A percentile compares a stretch with the other conserved stretches of the same genome.
Evolutionary conservation across 30 jellyfish, hydroid and myxozoan genomes (phyloP).

Genomic region (Pseudorhiza aurosa): DNA sequence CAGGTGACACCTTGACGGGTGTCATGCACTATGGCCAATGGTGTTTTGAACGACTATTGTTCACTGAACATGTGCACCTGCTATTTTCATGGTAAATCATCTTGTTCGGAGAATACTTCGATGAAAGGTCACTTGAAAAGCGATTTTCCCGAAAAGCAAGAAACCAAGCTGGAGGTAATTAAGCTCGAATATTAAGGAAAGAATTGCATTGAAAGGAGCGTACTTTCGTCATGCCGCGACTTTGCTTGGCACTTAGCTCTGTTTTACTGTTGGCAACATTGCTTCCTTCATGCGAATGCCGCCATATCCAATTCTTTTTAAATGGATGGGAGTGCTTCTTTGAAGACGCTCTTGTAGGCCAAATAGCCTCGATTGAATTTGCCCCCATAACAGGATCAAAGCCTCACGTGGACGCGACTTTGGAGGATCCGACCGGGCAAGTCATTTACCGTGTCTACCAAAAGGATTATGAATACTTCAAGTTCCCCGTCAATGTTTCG

Average conservation of each 20-base stretch:
- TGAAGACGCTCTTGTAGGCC: slow-evolving; percentile 74
- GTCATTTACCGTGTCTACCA: slow-evolving; percentile 84
- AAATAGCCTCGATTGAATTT: slow-evolving; percentile 80
- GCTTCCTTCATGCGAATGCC: slow-evolving; percentile 3
- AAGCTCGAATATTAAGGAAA: not conserved
- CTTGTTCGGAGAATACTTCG: not conserved
- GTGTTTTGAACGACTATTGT: slow-evolving; percentile 8
- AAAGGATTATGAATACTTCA: slow-evolving; percentile 83
- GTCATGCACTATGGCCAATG: not conserved
- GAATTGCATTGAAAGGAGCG: not conserved
- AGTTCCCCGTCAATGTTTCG: slow-evolving; percentile 83
- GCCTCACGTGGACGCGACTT: slow-evolving; percentile 95
- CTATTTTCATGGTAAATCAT: slow-evolving; percentile 3
- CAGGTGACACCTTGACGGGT: not conserved
- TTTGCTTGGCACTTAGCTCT: not conserved
- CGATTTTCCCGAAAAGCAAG: too few relatives aligned
- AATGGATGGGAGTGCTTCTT: slow-evolving; percentile 98
- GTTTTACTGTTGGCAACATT: not conserved
- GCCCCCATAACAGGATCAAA: slow-evolving; percentile 98
- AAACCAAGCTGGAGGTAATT: too few relatives aligned
- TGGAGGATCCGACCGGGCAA: slow-evolving; percentile 91
- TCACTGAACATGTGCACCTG: slow-evolving; percentile 40
- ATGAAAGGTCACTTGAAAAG: not conserved
- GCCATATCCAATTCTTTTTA: slow-evolving; percentile 90
- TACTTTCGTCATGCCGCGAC: not conserved